Conservation (phyloP, 2,888 invertebrate species). For the Apoderus coryli region DNA sequence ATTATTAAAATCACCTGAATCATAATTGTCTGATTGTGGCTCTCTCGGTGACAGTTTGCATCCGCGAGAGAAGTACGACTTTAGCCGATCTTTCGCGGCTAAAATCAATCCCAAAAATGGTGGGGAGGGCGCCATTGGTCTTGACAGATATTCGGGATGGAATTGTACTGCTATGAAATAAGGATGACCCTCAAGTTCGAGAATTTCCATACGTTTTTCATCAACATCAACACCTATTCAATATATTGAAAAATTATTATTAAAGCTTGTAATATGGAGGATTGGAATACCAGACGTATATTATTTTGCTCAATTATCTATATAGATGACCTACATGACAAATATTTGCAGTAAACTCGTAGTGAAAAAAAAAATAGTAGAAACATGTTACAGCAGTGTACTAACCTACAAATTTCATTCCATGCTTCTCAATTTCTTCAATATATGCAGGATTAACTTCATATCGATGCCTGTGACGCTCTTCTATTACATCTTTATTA, state of each 20-base stretch:
- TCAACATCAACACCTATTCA: conserved; percentile 53
- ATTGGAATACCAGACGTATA: too few species aligned
- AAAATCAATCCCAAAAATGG: conserved; percentile 90
- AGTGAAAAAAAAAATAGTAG: background rate
- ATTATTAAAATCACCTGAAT: conserved; percentile 37
- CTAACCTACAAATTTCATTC: conserved; percentile 76
- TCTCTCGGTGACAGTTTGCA: conserved; percentile 62
- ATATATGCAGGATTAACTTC: conserved; percentile 92
- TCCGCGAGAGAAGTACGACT: conserved; percentile 54
- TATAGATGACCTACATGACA: too few species aligned
- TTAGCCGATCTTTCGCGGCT: conserved; percentile 72
- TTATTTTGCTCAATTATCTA: too few species aligned
- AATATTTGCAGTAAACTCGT: too few species aligned
- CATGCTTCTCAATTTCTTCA: conserved; percentile 57
- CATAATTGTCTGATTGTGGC: conserved; percentile 50
- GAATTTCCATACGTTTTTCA: conserved; percentile 87
- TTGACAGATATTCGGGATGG: conserved; percentile 93
- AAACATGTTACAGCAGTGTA: background rate
- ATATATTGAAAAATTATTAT: conserved; percentile 5
- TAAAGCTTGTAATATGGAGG: too few species aligned
- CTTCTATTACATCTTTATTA: conserved; percentile 65
- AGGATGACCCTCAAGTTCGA: conserved; percentile 73
- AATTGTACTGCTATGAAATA: conserved; percentile 94
- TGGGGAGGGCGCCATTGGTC: conserved; percentile 84
- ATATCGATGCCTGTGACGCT: conserved; percentile 92